phyloP scores from a whole-genome alignment of 1,140 invertebrate species.

The Gyrodactylus bullatarudis region DNA sequence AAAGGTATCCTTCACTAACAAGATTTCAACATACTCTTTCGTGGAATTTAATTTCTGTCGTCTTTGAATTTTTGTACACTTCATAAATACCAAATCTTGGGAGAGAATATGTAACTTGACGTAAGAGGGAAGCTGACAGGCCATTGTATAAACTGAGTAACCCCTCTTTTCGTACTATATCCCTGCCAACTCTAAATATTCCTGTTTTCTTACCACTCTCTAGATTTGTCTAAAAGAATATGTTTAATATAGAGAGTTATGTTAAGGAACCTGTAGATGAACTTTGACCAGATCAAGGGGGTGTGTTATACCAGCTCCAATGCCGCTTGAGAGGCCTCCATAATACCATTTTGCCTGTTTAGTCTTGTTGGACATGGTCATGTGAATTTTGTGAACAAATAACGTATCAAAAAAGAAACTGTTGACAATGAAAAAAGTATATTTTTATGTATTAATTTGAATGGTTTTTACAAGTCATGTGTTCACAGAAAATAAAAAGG shows the following conservation, averaged over 20 bases:
- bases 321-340: constrained; percentile 62
- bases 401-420: too few relatives aligned
- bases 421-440: too few relatives aligned
- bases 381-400: too few relatives aligned
- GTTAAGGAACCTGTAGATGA: constrained; percentile 63
- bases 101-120: constrained; percentile 82
- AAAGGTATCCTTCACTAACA: not conserved
- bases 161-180: constrained; percentile 45
- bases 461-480: too few relatives aligned
- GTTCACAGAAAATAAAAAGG: too few relatives aligned
- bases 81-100: constrained; percentile 90
- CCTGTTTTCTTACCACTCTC: constrained; percentile 29
- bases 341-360: too few relatives aligned
- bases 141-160: constrained; percentile 71
- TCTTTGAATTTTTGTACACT: constrained; percentile 16
- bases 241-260: too few relatives aligned
- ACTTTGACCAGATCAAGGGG: constrained; percentile 84
- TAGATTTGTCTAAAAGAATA: too few relatives aligned
- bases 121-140: constrained; percentile 56
- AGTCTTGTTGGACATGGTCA: too few relatives aligned
- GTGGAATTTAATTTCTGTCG: too few relatives aligned
- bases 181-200: constrained; percentile 16
- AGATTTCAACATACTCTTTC: constrained; percentile 18
- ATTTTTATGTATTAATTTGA: too few relatives aligned
- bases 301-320: constrained; percentile 74